Conservation (phyloP, 2,797 vertebrate genomes). For the Prunella strophiata region DNA sequence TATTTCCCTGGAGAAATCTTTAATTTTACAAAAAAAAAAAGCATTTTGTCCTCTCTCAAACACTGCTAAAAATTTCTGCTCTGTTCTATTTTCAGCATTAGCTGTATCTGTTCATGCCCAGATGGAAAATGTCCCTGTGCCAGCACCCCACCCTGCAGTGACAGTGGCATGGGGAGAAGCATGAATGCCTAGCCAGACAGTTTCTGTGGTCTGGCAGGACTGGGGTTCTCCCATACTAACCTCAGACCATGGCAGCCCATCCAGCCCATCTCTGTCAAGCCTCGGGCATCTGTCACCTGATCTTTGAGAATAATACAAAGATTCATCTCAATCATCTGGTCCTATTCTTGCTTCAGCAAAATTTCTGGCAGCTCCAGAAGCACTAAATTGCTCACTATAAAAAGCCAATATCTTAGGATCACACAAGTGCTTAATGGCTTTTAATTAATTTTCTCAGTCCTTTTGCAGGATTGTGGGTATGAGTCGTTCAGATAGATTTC, state of each 20-base stretch:
- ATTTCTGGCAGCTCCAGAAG: not conserved
- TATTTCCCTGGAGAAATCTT: not conserved
- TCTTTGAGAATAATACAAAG: not conserved
- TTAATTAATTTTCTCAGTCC: not conserved
- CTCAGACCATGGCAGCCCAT: not conserved
- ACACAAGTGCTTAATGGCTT: not conserved
- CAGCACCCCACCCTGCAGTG: fast-evolving
- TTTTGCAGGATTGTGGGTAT: not conserved
- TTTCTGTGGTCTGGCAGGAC: not conserved
- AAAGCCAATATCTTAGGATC: not conserved
- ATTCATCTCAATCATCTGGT: not conserved
- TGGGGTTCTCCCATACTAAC: not conserved
- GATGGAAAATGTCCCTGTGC: not conserved
- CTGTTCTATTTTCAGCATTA: not conserved
- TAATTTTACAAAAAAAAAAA: not conserved
- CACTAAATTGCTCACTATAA: not conserved
- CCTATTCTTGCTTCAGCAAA: not conserved
- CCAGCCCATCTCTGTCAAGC: no score
- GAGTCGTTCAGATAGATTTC: not conserved
- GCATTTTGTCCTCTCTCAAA: not conserved
- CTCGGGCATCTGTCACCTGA: not conserved
- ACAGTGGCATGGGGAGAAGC: fast-evolving
- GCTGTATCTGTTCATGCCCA: not conserved
- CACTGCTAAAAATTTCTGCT: not conserved
- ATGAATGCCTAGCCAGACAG: not conserved